Evolutionary conservation across 2,888 invertebrate species (phyloP), one percentile per base, ranked within the genome.

Genomic region (Metallyticus violacea): DNA sequence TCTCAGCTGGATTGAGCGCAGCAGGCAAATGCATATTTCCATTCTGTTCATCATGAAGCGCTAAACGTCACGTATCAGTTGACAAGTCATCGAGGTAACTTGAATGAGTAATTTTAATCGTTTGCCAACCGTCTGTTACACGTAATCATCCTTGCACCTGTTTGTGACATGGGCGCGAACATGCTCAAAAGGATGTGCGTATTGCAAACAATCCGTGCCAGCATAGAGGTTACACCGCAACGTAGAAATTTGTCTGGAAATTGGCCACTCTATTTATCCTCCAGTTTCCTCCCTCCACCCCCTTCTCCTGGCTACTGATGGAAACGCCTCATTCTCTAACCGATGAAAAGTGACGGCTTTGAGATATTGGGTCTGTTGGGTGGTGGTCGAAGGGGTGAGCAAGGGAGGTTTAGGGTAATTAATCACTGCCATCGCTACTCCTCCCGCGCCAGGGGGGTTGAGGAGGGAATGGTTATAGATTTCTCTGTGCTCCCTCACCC

Each of bases 391-490:
- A 78, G 26, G 26, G 26, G 26, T 25, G 78, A 78, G 78, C 26
- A 25, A 26, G 78, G 78, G 26, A 78, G 78, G 7, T 78, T 26
- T 25, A 25, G 76, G 76, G 85, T 62, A 85, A 85, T 85, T 85
- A 85, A 85, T 85, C 85, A 85, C 85, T 85, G 85, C 85, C 85
- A 85, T 28, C 79, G 81, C 81, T 81, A 81, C 81, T 81, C n/a
- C 28, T n/a, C n/a, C n/a, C n/a, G n/a, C n/a, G n/a, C n/a, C n/a
- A n/a, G n/a, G n/a, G 7, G 40, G 29, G 40, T n/a, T 28, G 79
- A 78, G 78, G 29, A 30, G 78, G 85, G 78, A 25, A 30, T 28
- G 78, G 27, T 40, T 85, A 79, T 79, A 79, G 85, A 85, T 40
- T 76, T 25, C 29, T 27, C 27, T 84, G 27, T 76, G 7, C 83